Evolutionary conservation across 2,888 invertebrate genomes (phyloP), one percentile per base, ranked within the genome.

Genomic region (Xanthia togata): DNA sequence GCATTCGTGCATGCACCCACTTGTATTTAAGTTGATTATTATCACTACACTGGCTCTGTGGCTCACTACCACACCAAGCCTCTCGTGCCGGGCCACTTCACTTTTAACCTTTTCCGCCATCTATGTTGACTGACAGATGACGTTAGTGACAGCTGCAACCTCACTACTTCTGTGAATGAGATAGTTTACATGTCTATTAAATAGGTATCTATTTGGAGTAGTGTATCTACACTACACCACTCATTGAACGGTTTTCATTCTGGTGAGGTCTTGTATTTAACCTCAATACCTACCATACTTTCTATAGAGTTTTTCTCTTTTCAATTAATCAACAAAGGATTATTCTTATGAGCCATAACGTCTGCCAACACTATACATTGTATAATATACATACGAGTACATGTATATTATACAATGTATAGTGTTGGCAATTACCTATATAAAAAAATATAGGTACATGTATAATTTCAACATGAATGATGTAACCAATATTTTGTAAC

Each of bases 1-100:
- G 57, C 68, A 79, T 63, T 31, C 8, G 23, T 65, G 35, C 35
- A 41, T 71, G 64, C 64, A 47, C 23, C 5, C n/a, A 57, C 14
- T 62, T n/a, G 20, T n/a, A 68, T 17, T 67, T 31, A 35, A 35
- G 11, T n/a, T 55, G 17, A 35, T 35, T 50, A 35, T 50, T 17
- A 35, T 68, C n/a, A 53, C 50, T 35, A 17, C n/a, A n/a, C 11
- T n/a, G n/a, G n/a, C n/a, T n/a, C n/a, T n/a, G n/a, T n/a, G n/a
- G n/a, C n/a, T 11, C n/a, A 35, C n/a, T 38, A 68, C 9, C 17
- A 35, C 35, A 35, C 6, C n/a, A 4, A 35, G 6, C 11, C 35
- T 35, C 35, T 17, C 3, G 14, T 50, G 17, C n/a, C 53, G 1
- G 53, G 68, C 2, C n/a, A n/a, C n/a, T 53, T 35, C 5, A 35